Conservation (phyloP, 2,888 invertebrate species). For the Nemotelus pantherinus region DNA sequence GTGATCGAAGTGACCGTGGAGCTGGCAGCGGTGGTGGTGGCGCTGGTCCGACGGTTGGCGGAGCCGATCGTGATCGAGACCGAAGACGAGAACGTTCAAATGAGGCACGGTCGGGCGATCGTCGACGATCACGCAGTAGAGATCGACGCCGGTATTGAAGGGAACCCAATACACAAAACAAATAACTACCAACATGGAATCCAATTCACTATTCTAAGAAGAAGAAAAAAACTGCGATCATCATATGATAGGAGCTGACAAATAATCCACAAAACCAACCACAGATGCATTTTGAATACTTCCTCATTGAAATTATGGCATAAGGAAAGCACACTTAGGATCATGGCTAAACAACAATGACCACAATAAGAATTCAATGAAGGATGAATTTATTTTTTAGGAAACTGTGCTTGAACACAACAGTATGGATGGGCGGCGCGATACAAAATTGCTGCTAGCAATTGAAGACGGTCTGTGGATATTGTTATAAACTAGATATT, state of each 20-base stretch:
- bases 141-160: conserved; percentile 61
- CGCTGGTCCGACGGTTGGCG: conserved; percentile 44
- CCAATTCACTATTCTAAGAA: conserved; percentile 6
- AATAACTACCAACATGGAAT: conserved; percentile 27
- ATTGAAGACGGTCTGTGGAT: conserved; percentile 50
- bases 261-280: neutral
- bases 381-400: conserved; percentile 14
- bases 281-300: conserved; percentile 1
- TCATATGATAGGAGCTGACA: conserved; percentile 2
- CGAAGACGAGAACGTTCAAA: conserved; percentile 46
- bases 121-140: conserved; percentile 60
- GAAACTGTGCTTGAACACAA: conserved; percentile 4
- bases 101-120: conserved; percentile 55
- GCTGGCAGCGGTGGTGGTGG: no score
- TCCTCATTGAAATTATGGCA: neutral
- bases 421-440: conserved; percentile 27
- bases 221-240: neutral
- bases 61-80: conserved; percentile 57
- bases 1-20: no score
- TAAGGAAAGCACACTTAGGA: neutral
- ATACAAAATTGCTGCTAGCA: neutral
- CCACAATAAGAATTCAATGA: neutral
- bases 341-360: neutral
- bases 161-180: conserved; percentile 8
- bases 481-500: conserved; percentile 44